These are phyloP conservation scores for Phymatocera aterrima DNA, from an alignment of 2,888 invertebrate genomes.

Conservation along the genomic window DNA sequence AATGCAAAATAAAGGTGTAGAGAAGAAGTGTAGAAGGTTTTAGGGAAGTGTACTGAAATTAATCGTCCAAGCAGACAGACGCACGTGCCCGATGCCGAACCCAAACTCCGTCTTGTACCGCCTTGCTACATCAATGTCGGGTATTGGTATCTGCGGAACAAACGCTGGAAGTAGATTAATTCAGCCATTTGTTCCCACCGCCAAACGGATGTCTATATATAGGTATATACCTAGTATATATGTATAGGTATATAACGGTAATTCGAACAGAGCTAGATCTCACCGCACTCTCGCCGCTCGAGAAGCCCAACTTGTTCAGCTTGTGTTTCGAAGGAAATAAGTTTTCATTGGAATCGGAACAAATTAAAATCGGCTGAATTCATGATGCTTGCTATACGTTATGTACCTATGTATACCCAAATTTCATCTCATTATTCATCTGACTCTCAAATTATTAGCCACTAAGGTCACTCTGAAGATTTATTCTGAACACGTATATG, in stretches of 20 bases:
- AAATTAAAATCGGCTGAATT: neutral
- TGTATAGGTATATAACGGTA: no score
- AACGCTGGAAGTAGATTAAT: constrained; percentile 42
- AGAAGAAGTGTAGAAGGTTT: neutral
- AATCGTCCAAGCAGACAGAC: constrained; percentile 11
- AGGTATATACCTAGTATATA: no score
- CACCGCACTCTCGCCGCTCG: neutral
- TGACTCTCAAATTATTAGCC: no score
- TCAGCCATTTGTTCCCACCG: constrained; percentile 35
- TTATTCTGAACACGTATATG: no score
- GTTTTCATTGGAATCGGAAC: neutral
- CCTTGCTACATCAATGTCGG: constrained; percentile 38
- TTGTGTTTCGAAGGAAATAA: neutral
- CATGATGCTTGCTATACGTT: no score
- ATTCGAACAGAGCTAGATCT: constrained; percentile 27
- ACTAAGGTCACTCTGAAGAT: no score
- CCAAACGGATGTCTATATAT: constrained; percentile 31
- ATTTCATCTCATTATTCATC: no score
- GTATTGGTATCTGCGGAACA: constrained; percentile 23
- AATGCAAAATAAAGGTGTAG: constrained; percentile 39
- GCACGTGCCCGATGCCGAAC: neutral
- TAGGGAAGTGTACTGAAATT: constrained; percentile 23
- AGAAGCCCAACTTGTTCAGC: neutral
- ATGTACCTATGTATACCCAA: no score
- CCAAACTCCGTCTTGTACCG: neutral